phyloP scores from a whole-genome alignment of 2,113 vertebrate genomes.

The Scartelaos histophorus region DNA sequence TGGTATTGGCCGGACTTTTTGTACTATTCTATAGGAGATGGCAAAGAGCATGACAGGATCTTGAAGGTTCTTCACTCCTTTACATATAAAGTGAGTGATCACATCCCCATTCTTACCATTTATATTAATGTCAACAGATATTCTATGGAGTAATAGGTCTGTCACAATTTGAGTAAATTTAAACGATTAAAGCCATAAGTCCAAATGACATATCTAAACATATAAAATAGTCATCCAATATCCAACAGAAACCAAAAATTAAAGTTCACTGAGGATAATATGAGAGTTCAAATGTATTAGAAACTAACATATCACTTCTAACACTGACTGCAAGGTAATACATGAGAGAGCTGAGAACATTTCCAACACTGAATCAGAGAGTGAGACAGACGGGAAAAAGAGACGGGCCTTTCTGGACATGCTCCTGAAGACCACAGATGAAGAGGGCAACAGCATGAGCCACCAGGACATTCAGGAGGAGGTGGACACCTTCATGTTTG shows the following conservation, averaged over 20 bases:
- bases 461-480: constrained; percentile 88
- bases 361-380: constrained; percentile 36
- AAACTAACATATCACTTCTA: neutral
- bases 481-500: constrained; percentile 98
- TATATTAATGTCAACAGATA: neutral
- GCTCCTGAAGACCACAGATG: constrained; percentile 84
- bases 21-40: constrained; percentile 80
- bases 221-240: neutral
- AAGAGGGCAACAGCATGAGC: constrained; percentile 84
- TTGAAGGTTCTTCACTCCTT: constrained; percentile 88
- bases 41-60: constrained; percentile 78
- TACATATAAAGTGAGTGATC: constrained; percentile 78
- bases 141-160: neutral
- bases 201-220: neutral
- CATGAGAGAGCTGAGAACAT: constrained; percentile 73
- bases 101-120: neutral
- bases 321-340: constrained; percentile 81
- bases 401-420: constrained; percentile 90
- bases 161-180: neutral
- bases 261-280: neutral
- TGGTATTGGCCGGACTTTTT: constrained; percentile 87
- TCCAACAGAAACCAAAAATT: neutral
- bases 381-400: constrained; percentile 61
- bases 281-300: neutral
- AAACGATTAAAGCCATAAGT: too few species aligned